Evolutionary conservation across 2,888 invertebrate species (phyloP), one percentile per base, ranked within the genome.

Genomic region (Protophormia terraenovae): DNA sequence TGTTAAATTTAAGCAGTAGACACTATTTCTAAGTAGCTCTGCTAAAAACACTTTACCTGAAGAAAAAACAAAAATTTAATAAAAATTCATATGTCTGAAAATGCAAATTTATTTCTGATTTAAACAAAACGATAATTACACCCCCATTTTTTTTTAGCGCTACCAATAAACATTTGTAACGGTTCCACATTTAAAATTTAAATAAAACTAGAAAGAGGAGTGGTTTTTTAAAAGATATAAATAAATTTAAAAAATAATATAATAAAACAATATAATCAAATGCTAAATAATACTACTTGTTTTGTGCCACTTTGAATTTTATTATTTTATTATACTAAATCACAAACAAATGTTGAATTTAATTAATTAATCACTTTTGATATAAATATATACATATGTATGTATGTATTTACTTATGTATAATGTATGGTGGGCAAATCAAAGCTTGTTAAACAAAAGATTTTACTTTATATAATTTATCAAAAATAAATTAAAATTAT

Each of bases 361-460:
- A 29, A 76, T 55, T 64, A 53, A 76, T 76, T 27, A 76, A 12
- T 32, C 45, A 50, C 19, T 45, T 41, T 10, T 16, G n/a, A n/a
- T n/a, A n/a, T n/a, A n/a, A n/a, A n/a, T n/a, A n/a, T n/a, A n/a
- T n/a, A n/a, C n/a, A n/a, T n/a, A n/a, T n/a, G n/a, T n/a, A 10
- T 55, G 24, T 7, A 19, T 60, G 32, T n/a, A n/a, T n/a, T n/a
- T n/a, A n/a, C n/a, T n/a, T n/a, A n/a, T n/a, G n/a, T n/a, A n/a
- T n/a, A n/a, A n/a, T n/a, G n/a, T n/a, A n/a, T n/a, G n/a, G n/a
- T n/a, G n/a, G 19, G 10, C 38, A 22, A 60, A 53, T 66, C 55
- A 55, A 32, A 45, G 19, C 3, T 32, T 55, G 55, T 55, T n/a
- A 16, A 24, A 38, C 50, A 75, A 75, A 55, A 22, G 29, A 67